A percentile compares a stretch with the other conserved stretches of the same genome.
phyloP scores from a whole-genome alignment of 2,797 vertebrate species.

The Crax fasciolata region DNA sequence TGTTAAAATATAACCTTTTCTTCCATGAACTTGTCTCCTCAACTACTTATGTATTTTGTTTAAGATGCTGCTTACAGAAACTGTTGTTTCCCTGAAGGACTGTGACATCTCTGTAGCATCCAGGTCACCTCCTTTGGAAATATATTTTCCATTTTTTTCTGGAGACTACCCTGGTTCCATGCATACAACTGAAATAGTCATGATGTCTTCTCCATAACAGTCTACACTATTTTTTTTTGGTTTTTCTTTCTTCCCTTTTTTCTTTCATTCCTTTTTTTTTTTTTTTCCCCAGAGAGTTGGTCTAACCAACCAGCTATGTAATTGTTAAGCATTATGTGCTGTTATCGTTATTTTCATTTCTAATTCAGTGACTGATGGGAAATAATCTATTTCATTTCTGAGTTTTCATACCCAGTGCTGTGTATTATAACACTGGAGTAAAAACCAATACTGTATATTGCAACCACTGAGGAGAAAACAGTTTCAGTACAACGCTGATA shows the following conservation, averaged over 20 bases:
- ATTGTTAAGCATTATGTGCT: not conserved
- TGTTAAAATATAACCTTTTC: not conserved
- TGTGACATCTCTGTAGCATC: not conserved
- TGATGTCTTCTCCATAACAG: not conserved
- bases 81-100: accelerated
- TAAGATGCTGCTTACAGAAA: not conserved
- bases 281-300: not conserved
- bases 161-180: not conserved
- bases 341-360: not conserved
- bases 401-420: not conserved
- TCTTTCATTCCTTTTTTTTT: not conserved
- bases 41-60: not conserved
- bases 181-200: not conserved
- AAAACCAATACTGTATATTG: not conserved
- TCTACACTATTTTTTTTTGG: not conserved
- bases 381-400: not conserved
- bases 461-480: not conserved
- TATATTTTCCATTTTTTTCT: not conserved
- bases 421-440: not conserved
- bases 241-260: not conserved
- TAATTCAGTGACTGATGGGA: not conserved
- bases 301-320: not conserved
- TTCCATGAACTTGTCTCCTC: not conserved
- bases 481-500: not conserved
- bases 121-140: not conserved